Evolutionary conservation across 2,888 invertebrate species (phyloP).

Genomic region (Augochlorella aurata): DNA sequence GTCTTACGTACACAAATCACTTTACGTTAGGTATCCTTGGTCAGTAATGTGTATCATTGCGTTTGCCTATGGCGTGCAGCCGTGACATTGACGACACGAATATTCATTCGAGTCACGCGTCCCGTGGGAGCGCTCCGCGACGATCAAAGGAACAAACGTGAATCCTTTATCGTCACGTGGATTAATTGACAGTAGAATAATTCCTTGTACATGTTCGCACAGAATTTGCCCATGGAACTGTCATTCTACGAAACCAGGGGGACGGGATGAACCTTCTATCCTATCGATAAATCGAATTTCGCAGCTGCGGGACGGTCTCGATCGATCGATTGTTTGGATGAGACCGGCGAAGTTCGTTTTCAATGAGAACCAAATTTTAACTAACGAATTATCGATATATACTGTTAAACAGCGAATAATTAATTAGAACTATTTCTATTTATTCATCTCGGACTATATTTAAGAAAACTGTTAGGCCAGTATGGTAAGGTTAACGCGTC

Average conservation of each 20-base stretch:
- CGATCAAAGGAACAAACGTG: slow-evolving; percentile 14
- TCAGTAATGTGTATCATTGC: slow-evolving; percentile 29
- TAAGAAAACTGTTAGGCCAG: no score
- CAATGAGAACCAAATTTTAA: no score
- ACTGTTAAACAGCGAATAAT: no score
- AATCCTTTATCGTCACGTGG: slow-evolving; percentile 51
- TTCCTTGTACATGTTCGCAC: slow-evolving; percentile 16
- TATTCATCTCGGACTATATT: no score
- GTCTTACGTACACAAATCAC: slow-evolving; percentile 29
- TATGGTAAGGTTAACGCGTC: no score
- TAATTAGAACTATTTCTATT: no score
- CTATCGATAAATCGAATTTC: slow-evolving; percentile 49
- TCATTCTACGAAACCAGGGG: slow-evolving; percentile 38
- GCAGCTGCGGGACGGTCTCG: slow-evolving; percentile 1
- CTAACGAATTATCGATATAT: no score
- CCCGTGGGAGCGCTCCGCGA: background rate
- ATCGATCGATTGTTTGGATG: slow-evolving; percentile 37
- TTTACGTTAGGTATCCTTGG: slow-evolving; percentile 22
- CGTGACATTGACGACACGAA: slow-evolving; percentile 29
- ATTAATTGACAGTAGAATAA: slow-evolving; percentile 44
- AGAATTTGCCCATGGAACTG: slow-evolving; percentile 44
- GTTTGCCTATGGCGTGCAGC: slow-evolving; percentile 31
- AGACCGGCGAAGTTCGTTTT: background rate
- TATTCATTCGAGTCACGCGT: slow-evolving; percentile 11
- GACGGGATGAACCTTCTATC: background rate